Evolutionary conservation across 2,888 invertebrate species (phyloP).

Genomic region (Julus scandinavius): DNA sequence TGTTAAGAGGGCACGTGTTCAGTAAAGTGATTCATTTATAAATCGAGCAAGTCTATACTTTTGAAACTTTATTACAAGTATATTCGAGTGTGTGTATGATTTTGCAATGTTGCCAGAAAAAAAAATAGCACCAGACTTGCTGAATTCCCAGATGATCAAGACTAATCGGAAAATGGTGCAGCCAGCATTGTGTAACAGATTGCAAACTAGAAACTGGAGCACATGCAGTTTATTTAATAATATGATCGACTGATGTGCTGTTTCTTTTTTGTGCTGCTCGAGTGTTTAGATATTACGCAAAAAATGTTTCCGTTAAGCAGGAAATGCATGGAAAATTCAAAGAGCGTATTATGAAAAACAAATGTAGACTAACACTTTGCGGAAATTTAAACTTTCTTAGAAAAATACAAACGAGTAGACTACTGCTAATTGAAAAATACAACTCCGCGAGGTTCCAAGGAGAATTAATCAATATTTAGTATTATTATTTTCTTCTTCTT

Average conservation of each 20-base stretch:
- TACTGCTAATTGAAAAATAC: background rate
- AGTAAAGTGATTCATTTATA: background rate
- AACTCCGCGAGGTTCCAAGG: background rate
- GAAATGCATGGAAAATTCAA: background rate
- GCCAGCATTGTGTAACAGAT: background rate
- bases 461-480: background rate
- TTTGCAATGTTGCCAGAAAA: background rate
- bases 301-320: background rate
- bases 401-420: background rate
- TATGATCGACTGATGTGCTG: background rate
- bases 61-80: background rate
- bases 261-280: background rate
- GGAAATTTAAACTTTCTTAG: constrained; percentile 1
- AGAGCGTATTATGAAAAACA: background rate
- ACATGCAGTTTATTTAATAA: background rate
- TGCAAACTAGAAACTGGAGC: background rate
- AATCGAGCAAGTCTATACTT: background rate
- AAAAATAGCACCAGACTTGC: background rate
- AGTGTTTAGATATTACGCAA: background rate
- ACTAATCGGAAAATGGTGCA: background rate
- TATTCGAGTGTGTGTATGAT: no score
- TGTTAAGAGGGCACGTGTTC: background rate
- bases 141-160: background rate
- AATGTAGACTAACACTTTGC: background rate
- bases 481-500: background rate